phyloP scores from a whole-genome alignment of 2,888 invertebrate species.

The Drosophila nigritarsus region DNA sequence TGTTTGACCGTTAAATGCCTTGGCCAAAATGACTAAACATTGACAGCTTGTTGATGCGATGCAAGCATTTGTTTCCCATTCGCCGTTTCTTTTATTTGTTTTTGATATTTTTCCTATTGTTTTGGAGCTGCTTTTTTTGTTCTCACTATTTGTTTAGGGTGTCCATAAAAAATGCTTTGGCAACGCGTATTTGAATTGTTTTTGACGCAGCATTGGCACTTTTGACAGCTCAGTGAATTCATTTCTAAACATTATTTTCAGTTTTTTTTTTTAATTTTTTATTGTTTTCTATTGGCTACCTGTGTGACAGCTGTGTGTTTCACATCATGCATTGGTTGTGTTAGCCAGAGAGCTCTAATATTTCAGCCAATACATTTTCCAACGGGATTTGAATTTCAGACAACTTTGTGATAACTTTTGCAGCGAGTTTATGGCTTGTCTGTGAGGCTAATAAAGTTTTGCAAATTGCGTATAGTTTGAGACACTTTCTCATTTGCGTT shows the following conservation, averaged over 20 bases:
- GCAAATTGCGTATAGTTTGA: slow-evolving; percentile 18
- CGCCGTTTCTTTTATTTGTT: not conserved
- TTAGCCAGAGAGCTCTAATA: slow-evolving; percentile 13
- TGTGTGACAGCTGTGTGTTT: slow-evolving; percentile 14
- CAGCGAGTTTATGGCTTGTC: slow-evolving; percentile 33
- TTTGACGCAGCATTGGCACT: slow-evolving; percentile 53
- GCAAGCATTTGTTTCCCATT: slow-evolving; percentile 41
- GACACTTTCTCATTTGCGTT: slow-evolving; percentile 33
- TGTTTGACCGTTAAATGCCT: slow-evolving; percentile 74
- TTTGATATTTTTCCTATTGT: slow-evolving; percentile 21
- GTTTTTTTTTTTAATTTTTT: not conserved
- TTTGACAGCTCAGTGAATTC: slow-evolving; percentile 48
- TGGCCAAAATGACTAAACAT: slow-evolving; percentile 59
- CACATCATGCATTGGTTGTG: slow-evolving; percentile 20
- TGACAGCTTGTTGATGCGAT: slow-evolving; percentile 48
- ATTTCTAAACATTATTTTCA: slow-evolving; percentile 11
- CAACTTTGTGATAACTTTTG: slow-evolving; percentile 48
- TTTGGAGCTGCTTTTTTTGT: slow-evolving; percentile 7
- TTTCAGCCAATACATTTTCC: slow-evolving; percentile 36
- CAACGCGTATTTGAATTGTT: slow-evolving; percentile 36
- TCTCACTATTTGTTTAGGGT: slow-evolving; percentile 7
- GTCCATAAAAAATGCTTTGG: slow-evolving; percentile 26
- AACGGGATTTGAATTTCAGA: slow-evolving; percentile 46
- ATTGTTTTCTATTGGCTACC: not conserved
- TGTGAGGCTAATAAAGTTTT: slow-evolving; percentile 44